These are phyloP conservation scores for Brachypterus glaber DNA, from an alignment of 2,888 invertebrate genomes.

Conservation along the genomic window DNA sequence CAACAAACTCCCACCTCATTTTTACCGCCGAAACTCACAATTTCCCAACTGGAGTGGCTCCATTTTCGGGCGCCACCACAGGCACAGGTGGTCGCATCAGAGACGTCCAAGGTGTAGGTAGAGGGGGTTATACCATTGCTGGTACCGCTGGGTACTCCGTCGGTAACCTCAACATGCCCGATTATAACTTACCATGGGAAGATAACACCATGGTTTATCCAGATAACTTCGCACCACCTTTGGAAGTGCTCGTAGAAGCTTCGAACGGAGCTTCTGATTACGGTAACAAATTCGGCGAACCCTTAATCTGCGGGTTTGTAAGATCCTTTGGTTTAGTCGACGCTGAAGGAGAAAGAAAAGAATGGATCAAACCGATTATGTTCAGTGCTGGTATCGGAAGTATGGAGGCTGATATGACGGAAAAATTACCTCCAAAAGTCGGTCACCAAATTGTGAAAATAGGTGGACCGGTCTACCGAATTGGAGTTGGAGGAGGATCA, in stretches of 20 bases:
- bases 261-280: constrained; percentile 98
- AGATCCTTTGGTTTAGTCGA: constrained; percentile 78
- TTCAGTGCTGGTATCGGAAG: constrained; percentile 94
- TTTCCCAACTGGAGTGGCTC: constrained; percentile 95
- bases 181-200: constrained; percentile 83
- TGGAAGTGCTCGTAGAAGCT: constrained; percentile 87
- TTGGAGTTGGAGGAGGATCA: constrained; percentile 97
- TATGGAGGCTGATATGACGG: constrained; percentile 73
- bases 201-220: constrained; percentile 66
- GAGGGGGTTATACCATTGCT: constrained; percentile 88
- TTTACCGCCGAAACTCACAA: constrained; percentile 99
- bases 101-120: constrained; percentile 91
- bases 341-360: constrained; percentile 53
- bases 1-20: constrained; percentile 72
- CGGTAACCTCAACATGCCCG: constrained; percentile 79
- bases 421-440: constrained; percentile 66
- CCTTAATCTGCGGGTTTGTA: constrained; percentile 83
- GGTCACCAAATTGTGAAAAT: constrained; percentile 90
- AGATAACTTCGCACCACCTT: constrained; percentile 77
- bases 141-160: constrained; percentile 96
- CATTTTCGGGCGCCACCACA: constrained; percentile 96
- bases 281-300: constrained; percentile 98
- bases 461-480: constrained; percentile 94
- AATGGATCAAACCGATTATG: constrained; percentile 98
- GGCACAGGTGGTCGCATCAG: constrained; percentile 94